A percentile compares a stretch with the other conserved stretches of the same genome.
phyloP scores from a whole-genome alignment of 1,140 invertebrate genomes.

The Aphidius ervi region DNA sequence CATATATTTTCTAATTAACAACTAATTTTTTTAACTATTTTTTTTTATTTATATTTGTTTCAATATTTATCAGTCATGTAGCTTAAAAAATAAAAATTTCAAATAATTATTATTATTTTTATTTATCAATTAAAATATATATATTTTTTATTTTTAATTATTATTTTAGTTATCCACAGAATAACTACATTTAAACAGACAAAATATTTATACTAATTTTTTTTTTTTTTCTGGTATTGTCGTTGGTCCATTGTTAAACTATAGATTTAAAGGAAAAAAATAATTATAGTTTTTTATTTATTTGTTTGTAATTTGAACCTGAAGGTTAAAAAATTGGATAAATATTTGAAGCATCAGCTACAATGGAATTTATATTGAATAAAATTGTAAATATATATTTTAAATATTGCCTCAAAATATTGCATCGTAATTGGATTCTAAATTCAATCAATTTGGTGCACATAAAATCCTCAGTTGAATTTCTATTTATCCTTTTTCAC shows the following conservation, averaged over 20 bases:
- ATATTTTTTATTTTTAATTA: slow-evolving; percentile 1
- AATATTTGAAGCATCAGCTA: too few species aligned
- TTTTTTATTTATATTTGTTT: slow-evolving; percentile 3
- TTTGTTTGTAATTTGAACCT: not conserved
- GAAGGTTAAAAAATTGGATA: too few species aligned
- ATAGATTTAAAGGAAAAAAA: not conserved
- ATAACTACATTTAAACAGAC: not conserved
- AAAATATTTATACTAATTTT: slow-evolving; percentile 15
- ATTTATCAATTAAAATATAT: slow-evolving; percentile 4
- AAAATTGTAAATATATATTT: too few species aligned
- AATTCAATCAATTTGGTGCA: too few species aligned
- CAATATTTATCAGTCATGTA: slow-evolving; percentile 13
- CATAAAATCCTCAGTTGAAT: too few species aligned
- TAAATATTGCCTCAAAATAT: too few species aligned
- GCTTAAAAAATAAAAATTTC: slow-evolving; percentile 21
- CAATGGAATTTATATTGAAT: too few species aligned
- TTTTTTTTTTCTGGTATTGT: slow-evolving; percentile 30
- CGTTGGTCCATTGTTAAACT: slow-evolving; percentile 39
- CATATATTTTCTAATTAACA: too few species aligned
- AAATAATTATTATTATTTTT: slow-evolving; percentile 13
- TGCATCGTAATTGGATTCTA: too few species aligned
- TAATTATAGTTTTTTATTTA: not conserved
- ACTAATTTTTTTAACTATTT: not conserved
- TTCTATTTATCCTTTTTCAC: too few species aligned
- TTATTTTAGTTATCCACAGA: not conserved